A percentile compares a stretch with the other conserved stretches of the same genome.
Conservation (phyloP, 2,888 invertebrate species). For the Mallateleia sp. region DNA sequence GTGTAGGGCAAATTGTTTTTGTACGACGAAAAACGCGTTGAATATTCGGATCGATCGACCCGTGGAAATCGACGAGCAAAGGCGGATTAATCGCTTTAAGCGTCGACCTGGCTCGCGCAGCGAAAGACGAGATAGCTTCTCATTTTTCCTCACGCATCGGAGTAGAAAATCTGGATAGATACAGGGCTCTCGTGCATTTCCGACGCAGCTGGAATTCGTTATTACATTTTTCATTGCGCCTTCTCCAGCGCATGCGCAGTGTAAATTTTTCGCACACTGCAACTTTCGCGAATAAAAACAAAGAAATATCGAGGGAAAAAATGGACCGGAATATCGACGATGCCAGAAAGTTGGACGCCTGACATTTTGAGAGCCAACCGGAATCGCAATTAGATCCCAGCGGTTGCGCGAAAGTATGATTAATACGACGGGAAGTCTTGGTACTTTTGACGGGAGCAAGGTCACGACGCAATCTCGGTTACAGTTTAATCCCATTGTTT, state of each 20-base stretch:
- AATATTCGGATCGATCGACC: too few relatives aligned
- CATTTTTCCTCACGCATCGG: too few relatives aligned
- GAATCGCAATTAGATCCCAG: not conserved
- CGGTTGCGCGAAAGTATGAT: constrained; percentile 37
- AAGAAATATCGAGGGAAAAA: not conserved
- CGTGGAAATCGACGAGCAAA: too few relatives aligned
- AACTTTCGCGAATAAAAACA: constrained; percentile 50
- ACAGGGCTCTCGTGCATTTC: too few relatives aligned
- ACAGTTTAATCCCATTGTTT: constrained; percentile 76
- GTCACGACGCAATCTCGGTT: constrained; percentile 75
- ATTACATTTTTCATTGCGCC: constrained; percentile 74
- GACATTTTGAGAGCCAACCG: not conserved
- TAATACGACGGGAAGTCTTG: constrained; percentile 39
- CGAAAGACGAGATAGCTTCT: too few relatives aligned
- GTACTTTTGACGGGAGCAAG: constrained; percentile 60
- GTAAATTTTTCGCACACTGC: constrained; percentile 46
- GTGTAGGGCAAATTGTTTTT: too few relatives aligned
- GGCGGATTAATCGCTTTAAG: too few relatives aligned
- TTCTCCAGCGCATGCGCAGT: constrained; percentile 18
- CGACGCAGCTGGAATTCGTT: too few relatives aligned
- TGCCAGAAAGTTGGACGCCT: not conserved
- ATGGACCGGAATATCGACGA: constrained; percentile 34
- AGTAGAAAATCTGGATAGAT: too few relatives aligned
- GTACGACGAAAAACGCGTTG: too few relatives aligned
- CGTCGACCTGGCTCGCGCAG: too few relatives aligned